Percentiles rank a stretch among this genome's conserved stretches.
These are phyloP conservation scores for Pterocles burchelli DNA, from an alignment of 2,113 vertebrate genomes.

Conservation along the genomic window DNA sequence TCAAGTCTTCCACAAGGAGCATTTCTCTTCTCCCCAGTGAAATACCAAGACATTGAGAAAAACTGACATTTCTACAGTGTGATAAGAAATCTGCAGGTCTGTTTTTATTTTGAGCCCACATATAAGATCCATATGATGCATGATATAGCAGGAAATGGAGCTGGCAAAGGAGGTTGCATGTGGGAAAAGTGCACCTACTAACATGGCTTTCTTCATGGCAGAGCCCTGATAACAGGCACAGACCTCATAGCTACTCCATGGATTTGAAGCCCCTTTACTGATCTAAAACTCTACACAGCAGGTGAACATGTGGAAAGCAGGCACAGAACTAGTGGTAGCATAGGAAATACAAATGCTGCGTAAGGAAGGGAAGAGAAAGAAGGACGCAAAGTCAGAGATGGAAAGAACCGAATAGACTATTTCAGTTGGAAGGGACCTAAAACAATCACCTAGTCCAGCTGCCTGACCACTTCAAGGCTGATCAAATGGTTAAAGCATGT, in stretches of 20 bases:
- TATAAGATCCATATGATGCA: neutral
- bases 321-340: neutral
- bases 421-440: neutral
- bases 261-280: neutral
- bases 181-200: neutral
- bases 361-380: neutral
- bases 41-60: neutral
- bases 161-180: neutral
- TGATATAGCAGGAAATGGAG: neutral
- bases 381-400: neutral
- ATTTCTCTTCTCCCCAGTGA: neutral
- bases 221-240: neutral
- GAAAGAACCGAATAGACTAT: neutral
- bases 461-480: neutral
- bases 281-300: neutral
- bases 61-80: neutral
- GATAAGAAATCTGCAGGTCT: neutral
- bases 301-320: neutral
- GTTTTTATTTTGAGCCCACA: neutral
- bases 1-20: neutral
- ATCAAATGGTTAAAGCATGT: neutral
- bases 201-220: neutral
- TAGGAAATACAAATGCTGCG: neutral
- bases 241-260: neutral
- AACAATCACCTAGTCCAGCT: neutral